These are phyloP conservation scores for Asbolus verrucosus DNA, from an alignment of 1,140 invertebrate species.

Conservation along the genomic window DNA sequence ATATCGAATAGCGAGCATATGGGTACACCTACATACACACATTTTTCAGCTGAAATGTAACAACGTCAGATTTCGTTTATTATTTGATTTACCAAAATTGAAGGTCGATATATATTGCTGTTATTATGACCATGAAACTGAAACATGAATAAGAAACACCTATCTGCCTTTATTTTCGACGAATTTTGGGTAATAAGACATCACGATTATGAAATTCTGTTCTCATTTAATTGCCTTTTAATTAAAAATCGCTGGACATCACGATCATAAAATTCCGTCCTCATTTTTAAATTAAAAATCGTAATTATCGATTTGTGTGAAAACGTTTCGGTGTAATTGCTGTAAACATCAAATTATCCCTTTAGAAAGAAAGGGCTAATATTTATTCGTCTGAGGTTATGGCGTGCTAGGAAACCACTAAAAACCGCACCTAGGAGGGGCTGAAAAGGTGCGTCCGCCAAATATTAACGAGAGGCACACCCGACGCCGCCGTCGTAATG, in stretches of 20 bases:
- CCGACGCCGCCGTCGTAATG: conserved; percentile 27
- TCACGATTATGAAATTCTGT: too few species aligned
- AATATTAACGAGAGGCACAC: conserved; percentile 33
- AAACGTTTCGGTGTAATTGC: too few species aligned
- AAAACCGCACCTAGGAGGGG: conserved; percentile 18
- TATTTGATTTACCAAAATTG: conserved; percentile 12
- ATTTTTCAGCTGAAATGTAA: conserved; percentile 2
- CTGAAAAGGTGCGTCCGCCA: conserved; percentile 24
- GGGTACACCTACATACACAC: conserved; percentile 2
- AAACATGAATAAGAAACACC: conserved; percentile 13
- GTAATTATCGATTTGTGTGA: too few species aligned
- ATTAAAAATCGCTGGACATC: too few species aligned
- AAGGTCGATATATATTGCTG: conserved; percentile 4
- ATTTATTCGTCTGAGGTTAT: neutral
- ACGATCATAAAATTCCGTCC: too few species aligned
- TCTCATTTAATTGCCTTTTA: too few species aligned
- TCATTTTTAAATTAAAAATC: too few species aligned
- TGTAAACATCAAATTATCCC: too few species aligned
- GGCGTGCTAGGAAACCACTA: neutral
- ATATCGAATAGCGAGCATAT: neutral
- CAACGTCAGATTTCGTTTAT: conserved; percentile 26
- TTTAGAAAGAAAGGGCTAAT: neutral
- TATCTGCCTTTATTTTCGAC: too few species aligned
- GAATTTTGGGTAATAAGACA: too few species aligned
- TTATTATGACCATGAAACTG: conserved; percentile 16